A percentile compares a stretch with the other conserved stretches of the same genome.
phyloP scores from a whole-genome alignment of 92 coral and sea anemone species.

The Bergia sp. region DNA sequence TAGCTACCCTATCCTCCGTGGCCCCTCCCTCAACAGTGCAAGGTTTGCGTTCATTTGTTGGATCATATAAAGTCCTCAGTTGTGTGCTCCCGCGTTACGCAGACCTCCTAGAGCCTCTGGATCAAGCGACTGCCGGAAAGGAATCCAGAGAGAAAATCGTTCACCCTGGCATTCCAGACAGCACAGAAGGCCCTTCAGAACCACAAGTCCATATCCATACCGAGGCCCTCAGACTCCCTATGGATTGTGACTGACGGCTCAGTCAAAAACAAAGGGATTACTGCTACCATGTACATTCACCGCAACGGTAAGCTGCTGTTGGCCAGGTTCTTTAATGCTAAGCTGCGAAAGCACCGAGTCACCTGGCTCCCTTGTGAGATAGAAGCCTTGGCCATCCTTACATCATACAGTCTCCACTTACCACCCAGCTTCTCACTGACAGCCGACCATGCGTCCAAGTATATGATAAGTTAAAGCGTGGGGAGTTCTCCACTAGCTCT shows the following conservation, averaged over 20 bases:
- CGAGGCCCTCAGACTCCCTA: slow-evolving; percentile 43
- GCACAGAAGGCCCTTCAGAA: not conserved
- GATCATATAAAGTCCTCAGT: slow-evolving; percentile 43
- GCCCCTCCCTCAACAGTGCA: slow-evolving; percentile 1
- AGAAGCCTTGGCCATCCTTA: slow-evolving; percentile 53
- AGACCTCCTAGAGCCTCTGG: slow-evolving; percentile 21
- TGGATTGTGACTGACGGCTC: slow-evolving; percentile 67
- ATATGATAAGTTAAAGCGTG: slow-evolving; percentile 37
- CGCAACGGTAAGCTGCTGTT: slow-evolving; percentile 41
- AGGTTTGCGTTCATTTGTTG: slow-evolving; percentile 51
- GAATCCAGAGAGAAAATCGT: not conserved
- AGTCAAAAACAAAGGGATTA: slow-evolving; percentile 35
- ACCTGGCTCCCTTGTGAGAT: slow-evolving; percentile 59
- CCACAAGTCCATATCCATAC: slow-evolving; percentile 40
- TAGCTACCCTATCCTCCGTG: slow-evolving; percentile 46
- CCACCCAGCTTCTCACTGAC: slow-evolving; percentile 35
- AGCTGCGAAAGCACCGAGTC: slow-evolving; percentile 26
- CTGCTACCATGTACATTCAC: slow-evolving; percentile 43
- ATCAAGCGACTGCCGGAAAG: no score
- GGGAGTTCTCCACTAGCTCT: slow-evolving; percentile 57
- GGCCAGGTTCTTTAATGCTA: slow-evolving; percentile 56
- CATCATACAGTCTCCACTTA: slow-evolving; percentile 46
- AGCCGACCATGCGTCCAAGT: slow-evolving; percentile 51
- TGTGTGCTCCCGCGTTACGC: slow-evolving; percentile 43
- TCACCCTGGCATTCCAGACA: slow-evolving; percentile 33